These are phyloP conservation scores for Hoplostethus atlanticus DNA, from an alignment of 2,797 vertebrate species.

Conservation along the genomic window DNA sequence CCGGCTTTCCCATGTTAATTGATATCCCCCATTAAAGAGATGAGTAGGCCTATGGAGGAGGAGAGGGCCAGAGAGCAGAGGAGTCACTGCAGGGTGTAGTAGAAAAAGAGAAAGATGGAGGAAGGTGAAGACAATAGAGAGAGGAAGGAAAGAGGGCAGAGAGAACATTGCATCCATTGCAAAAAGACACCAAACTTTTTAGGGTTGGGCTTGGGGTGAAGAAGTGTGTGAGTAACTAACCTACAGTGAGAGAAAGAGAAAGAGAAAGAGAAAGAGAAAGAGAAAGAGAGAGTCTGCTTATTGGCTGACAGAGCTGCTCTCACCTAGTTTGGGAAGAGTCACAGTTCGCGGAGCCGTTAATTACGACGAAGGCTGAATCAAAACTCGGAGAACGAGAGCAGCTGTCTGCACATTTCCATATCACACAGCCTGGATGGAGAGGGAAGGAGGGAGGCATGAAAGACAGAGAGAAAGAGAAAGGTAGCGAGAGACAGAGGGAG, in stretches of 20 bases:
- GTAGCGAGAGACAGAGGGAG: conserved; percentile 18
- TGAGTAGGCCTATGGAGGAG: conserved; percentile 59
- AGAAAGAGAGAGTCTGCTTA: conserved; percentile 40
- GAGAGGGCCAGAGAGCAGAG: conserved; percentile 58
- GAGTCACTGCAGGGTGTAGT: conserved; percentile 55
- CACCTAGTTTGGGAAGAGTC: conserved; percentile 80
- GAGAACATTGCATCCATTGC: conserved; percentile 14
- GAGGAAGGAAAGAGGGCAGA: conserved; percentile 22
- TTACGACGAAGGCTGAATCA: conserved; percentile 79
- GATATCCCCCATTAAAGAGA: conserved; percentile 78
- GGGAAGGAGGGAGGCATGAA: conserved; percentile 55
- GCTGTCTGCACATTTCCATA: conserved; percentile 85
- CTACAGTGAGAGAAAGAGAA: conserved; percentile 5
- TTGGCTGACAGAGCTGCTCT: conserved; percentile 73
- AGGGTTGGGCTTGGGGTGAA: conserved; percentile 15
- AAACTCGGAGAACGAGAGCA: conserved; percentile 79
- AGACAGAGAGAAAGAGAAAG: conserved; percentile 44
- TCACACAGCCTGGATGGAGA: conserved; percentile 77
- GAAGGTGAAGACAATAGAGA: conserved; percentile 20
- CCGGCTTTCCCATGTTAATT: conserved; percentile 74
- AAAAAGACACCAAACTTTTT: conserved; percentile 36
- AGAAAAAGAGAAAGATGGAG: conserved; percentile 26
- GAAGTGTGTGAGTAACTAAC: conserved; percentile 28
- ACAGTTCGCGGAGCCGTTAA: conserved; percentile 80
- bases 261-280: conserved; percentile 23